These are phyloP conservation scores for Orientallactaga sibirica DNA, from an alignment of 2,797 vertebrate species.

Conservation along the genomic window DNA sequence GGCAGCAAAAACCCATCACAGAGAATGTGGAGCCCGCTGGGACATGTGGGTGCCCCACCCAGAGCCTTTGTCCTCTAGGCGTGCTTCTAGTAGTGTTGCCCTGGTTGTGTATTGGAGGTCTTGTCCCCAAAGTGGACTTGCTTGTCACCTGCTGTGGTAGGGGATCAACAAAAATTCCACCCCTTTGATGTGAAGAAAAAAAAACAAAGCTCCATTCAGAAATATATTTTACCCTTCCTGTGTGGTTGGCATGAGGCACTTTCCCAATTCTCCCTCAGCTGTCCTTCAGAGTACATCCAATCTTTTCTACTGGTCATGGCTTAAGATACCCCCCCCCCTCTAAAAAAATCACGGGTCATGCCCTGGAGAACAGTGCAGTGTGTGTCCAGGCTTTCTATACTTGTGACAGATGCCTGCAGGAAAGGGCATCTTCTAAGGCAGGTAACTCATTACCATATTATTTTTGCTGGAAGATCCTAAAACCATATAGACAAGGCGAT, in stretches of 20 bases:
- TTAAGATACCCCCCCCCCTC: not conserved
- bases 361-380: not conserved
- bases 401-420: not conserved
- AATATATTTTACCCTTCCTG: not conserved
- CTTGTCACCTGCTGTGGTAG: not conserved
- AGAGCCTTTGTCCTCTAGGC: slow-evolving; percentile 50
- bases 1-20: slow-evolving; percentile 49
- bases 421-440: not conserved
- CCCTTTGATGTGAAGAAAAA: not conserved
- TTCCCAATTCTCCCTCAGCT: not conserved
- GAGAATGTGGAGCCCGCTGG: not conserved
- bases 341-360: not conserved
- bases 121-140: not conserved
- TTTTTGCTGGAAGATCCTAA: slow-evolving; percentile 25
- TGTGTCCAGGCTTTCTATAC: not conserved
- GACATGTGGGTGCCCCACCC: slow-evolving; percentile 62
- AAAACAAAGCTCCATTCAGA: not conserved
- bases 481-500: not conserved
- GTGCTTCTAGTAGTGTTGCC: not conserved
- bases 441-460: not conserved
- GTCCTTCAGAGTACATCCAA: not conserved
- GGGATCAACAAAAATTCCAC: not conserved
- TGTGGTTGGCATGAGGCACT: not conserved
- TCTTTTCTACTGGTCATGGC: not conserved
- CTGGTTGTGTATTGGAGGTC: not conserved